phyloP scores from a whole-genome alignment of 2,888 invertebrate genomes.

The Amphipyra tragopoginis region DNA sequence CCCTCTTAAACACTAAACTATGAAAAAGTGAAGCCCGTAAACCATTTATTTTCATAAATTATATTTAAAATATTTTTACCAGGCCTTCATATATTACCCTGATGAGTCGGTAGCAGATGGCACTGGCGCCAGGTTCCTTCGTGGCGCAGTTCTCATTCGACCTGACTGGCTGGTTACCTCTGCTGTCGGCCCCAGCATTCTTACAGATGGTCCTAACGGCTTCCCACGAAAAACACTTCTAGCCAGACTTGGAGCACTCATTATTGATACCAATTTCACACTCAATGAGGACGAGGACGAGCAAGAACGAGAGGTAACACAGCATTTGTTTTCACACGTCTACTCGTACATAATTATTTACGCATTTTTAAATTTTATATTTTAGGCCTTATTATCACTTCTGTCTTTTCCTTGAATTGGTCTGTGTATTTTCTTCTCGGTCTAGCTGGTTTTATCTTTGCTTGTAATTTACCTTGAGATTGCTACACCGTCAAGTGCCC shows the following conservation, averaged over 20 bases:
- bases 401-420: too few relatives aligned
- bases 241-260: constrained; percentile 78
- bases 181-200: constrained; percentile 66
- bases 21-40: not conserved
- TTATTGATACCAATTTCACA: constrained; percentile 75
- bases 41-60: not conserved
- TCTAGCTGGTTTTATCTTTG: too few relatives aligned
- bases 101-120: constrained; percentile 74
- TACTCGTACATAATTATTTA: too few relatives aligned
- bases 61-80: constrained; percentile 25
- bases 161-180: constrained; percentile 79
- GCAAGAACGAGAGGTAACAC: constrained; percentile 81
- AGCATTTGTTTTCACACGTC: not conserved
- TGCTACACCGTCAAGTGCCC: too few relatives aligned
- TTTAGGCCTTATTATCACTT: too few relatives aligned
- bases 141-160: constrained; percentile 76
- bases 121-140: constrained; percentile 70
- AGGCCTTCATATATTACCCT: constrained; percentile 84
- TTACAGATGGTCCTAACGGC: constrained; percentile 59
- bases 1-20: too few relatives aligned
- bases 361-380: too few relatives aligned
- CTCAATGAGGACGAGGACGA: constrained; percentile 84
- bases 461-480: too few relatives aligned
- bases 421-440: too few relatives aligned
- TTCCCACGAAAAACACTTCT: constrained; percentile 81